Evolutionary conservation across 2,888 invertebrate species (phyloP).

Genomic region (Calephelis perditalis): DNA sequence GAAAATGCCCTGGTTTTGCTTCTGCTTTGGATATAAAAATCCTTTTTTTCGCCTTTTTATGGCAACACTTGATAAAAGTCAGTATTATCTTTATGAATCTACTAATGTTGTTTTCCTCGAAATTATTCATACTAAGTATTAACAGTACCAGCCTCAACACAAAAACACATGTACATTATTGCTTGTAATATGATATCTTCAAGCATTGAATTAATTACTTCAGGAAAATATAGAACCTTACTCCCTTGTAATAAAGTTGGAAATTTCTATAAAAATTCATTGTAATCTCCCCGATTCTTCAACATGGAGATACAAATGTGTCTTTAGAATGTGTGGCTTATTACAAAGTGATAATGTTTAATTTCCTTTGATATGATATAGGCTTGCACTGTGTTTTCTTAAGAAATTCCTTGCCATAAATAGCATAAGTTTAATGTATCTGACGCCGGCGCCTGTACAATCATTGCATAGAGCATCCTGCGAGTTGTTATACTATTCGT

Average conservation of each 20-base stretch:
- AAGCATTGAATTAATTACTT: conserved; percentile 15
- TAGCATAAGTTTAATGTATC: conserved; percentile 55
- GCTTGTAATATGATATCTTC: conserved; percentile 10
- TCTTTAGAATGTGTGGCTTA: conserved; percentile 23
- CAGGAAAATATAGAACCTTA: conserved; percentile 17
- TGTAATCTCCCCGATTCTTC: conserved; percentile 21
- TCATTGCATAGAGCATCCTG: conserved; percentile 30
- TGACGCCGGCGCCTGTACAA: conserved; percentile 40
- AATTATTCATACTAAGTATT: not conserved
- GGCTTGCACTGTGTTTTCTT: conserved; percentile 57
- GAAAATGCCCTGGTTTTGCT: too few relatives aligned
- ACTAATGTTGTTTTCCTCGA: not conserved
- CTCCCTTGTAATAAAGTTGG: conserved; percentile 32
- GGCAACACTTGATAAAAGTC: too few relatives aligned
- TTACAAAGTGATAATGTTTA: conserved; percentile 31
- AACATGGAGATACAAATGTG: not conserved
- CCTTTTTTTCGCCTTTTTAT: too few relatives aligned
- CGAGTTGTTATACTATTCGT: too few relatives aligned
- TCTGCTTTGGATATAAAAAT: too few relatives aligned
- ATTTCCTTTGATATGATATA: conserved; percentile 32
- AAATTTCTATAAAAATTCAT: conserved; percentile 29
- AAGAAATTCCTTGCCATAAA: conserved; percentile 69
- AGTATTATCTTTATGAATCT: not conserved
- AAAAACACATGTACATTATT: conserved; percentile 18
- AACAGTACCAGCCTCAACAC: conserved; percentile 8